Evolutionary conservation across 2,797 vertebrate genomes (phyloP).

Genomic region (Myotis daubentonii): DNA sequence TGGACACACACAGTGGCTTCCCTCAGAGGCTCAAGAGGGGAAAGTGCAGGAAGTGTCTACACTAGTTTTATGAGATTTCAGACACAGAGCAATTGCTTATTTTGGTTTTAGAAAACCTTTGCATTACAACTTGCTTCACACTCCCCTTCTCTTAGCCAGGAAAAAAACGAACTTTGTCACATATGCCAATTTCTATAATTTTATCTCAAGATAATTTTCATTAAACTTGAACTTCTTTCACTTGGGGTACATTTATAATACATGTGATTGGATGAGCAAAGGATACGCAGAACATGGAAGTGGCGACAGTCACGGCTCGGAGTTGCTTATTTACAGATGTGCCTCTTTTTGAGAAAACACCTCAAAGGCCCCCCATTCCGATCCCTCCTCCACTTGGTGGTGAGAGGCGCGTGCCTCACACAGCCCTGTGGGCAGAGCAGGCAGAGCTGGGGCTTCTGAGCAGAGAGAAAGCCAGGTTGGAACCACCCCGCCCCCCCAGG

Average conservation of each 20-base stretch:
- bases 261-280: background rate
- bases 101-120: background rate
- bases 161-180: background rate
- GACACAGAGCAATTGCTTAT: fast-evolving
- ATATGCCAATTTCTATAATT: background rate
- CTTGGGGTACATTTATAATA: background rate
- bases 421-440: background rate
- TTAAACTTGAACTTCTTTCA: background rate
- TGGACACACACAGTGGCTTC: background rate
- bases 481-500: background rate
- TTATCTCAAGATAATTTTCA: background rate
- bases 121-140: background rate
- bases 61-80: background rate
- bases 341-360: background rate
- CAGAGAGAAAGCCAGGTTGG: background rate
- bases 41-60: background rate
- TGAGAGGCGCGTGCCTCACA: background rate
- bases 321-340: background rate
- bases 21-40: fast-evolving
- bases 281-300: background rate
- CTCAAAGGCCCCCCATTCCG: background rate
- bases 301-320: background rate
- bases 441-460: background rate
- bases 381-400: background rate
- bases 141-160: background rate